Conservation (phyloP, 1,140 invertebrate genomes). For the Platorchestia sp. region DNA sequence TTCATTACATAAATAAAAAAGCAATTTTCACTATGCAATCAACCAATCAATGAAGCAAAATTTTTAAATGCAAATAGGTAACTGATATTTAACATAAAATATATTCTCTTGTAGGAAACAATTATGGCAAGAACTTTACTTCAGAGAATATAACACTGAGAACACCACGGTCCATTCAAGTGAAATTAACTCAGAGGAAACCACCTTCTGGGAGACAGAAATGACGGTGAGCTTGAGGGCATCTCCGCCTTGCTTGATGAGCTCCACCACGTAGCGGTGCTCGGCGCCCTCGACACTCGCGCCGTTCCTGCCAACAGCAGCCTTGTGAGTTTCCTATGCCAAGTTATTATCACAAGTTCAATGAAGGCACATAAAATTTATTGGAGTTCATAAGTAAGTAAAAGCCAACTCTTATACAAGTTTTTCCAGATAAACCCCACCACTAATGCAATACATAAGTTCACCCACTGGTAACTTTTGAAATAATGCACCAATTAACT, state of each 20-base stretch:
- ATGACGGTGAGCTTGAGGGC: slow-evolving; percentile 95
- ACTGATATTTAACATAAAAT: not conserved
- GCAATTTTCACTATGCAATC: too few relatives aligned
- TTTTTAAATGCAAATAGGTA: too few relatives aligned
- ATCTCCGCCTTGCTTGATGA: slow-evolving; percentile 98
- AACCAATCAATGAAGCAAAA: too few relatives aligned
- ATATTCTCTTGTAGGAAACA: not conserved
- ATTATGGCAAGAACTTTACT: not conserved
- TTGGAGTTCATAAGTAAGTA: too few relatives aligned
- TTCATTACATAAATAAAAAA: too few relatives aligned
- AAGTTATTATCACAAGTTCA: too few relatives aligned
- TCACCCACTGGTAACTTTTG: too few relatives aligned
- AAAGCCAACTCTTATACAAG: too few relatives aligned
- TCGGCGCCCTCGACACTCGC: slow-evolving; percentile 98
- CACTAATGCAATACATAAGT: too few relatives aligned
- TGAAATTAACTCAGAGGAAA: not conserved
- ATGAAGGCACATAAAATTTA: too few relatives aligned
- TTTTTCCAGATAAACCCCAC: too few relatives aligned
- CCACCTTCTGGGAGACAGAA: slow-evolving; percentile 89
- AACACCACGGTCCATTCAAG: not conserved
- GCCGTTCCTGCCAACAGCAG: slow-evolving; percentile 82
- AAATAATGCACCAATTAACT: too few relatives aligned
- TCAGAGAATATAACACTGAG: not conserved
- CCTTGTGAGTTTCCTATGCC: not conserved
- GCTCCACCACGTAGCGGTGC: slow-evolving; percentile 98